Percentiles rank a stretch among this genome's conserved stretches.
Evolutionary conservation across 2,888 invertebrate genomes (phyloP).

Genomic region (Apotomis betuletana): DNA sequence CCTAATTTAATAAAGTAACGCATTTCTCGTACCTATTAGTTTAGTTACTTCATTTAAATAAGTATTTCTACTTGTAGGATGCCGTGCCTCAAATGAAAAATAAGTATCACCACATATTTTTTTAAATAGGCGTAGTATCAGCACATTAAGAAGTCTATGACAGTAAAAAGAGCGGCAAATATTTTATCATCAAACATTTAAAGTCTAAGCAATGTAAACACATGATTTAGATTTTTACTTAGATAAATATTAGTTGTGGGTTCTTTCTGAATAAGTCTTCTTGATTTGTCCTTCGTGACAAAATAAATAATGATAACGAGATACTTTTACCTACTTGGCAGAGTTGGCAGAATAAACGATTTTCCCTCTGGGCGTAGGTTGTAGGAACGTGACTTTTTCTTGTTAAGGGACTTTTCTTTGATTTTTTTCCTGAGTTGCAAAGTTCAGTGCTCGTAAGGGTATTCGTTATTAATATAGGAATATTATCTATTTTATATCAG

Average conservation of each 20-base stretch:
- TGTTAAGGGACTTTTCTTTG: conserved; percentile 14
- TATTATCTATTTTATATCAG: no score
- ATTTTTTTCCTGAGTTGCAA: neutral
- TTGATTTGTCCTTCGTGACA: neutral
- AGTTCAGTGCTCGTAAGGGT: neutral
- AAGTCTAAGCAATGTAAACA: neutral
- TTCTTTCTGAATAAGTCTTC: neutral
- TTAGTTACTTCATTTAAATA: neutral
- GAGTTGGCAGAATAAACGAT: neutral
- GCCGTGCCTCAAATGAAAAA: no score
- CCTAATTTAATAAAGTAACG: neutral
- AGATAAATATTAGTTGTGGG: neutral
- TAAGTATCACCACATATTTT: no score
- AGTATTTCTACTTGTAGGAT: no score
- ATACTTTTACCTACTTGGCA: conserved; percentile 2
- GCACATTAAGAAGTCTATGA: no score
- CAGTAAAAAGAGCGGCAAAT: neutral
- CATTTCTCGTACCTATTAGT: neutral
- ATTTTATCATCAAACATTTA: neutral
- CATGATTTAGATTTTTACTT: neutral
- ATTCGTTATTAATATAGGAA: neutral
- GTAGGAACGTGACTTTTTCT: conserved; percentile 32
- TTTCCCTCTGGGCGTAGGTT: neutral
- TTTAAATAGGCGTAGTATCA: no score
- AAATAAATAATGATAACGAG: conserved; percentile 20